Evolutionary conservation across 2,797 vertebrate genomes (phyloP), one percentile per base, ranked within the genome.

Genomic region (Tapirus indicus): DNA sequence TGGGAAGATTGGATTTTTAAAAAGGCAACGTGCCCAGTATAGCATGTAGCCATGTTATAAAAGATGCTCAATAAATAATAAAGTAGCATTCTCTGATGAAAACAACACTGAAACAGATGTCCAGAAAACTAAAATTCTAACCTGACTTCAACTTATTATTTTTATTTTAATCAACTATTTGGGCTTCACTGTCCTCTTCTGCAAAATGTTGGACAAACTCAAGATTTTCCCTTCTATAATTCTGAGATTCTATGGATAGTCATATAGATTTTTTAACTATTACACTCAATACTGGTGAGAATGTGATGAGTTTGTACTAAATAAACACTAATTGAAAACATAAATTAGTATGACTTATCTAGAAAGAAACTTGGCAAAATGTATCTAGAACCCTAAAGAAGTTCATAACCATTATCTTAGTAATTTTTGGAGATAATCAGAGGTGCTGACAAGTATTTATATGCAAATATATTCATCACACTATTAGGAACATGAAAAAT

Each of bases 351-450:
- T 62, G n/a, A 83, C 29, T 92, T 88, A 69, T 77, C 64, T 54
- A 91, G 32, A 92, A 38, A 88, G 47, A 1, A 84, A 85, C 38
- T 47, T 92, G 23, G 54, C 58, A 93, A 87, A 83, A 54, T n/a
- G 54, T 54, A 71, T 10, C 54, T 23, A 62, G 38, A 84, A 44
- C 21, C 54, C 82, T 58, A 80, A 86, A 93, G 17, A 47, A 86
- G 11, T 49, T 80, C 52, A 69, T 60, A 66, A 52, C 4, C 29
- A 69, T 85, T 38, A 94, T 58, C 60, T 89, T 1, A 62, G 23
- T 66, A 86, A 72, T 75, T 86, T 80, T 72, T 86, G 77, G 52
- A 92, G 25, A 68, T 80, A 88, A 83, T 92, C 23, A 84, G 21
- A 62, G 27, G 10, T 88, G 5, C 29, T 72, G 58, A 62, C 4